Evolutionary conservation across 2,888 invertebrate genomes (phyloP), one percentile per base, ranked within the genome.

Genomic region (Idaea aversata): DNA sequence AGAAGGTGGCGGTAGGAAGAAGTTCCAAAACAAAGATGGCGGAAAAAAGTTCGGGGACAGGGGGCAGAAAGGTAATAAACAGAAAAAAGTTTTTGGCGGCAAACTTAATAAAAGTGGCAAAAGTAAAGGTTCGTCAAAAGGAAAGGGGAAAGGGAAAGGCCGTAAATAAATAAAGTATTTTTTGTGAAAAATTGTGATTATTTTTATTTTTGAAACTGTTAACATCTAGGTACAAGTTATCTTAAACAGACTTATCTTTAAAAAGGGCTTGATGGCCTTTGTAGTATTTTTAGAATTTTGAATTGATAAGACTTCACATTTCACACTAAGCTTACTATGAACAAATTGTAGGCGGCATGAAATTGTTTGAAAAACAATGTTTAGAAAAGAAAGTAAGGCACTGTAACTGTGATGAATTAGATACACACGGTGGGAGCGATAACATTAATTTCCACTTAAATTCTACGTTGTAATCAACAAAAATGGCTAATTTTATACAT

Each of bases 81-180:
- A 77, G 66, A 73, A 77, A 67, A 90, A 90, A 77, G 90, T 89
- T 0, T 87, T 89, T 68, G 90, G 90, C 4, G 87, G 90, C 0
- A 91, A 90, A 77, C 68, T 90, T n/a, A 90, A 88, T 65, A 86
- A 86, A 74, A 74, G 71, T 57, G 82, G 83, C 0, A 84, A 83
- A 74, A 73, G 73, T 25, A 75, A 73, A 62, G 76, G 75, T 65
- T 15, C 15, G 58, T 58, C 58, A 4, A 64, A 75, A 66, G 70
- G 74, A 6, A 84, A 83, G 71, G 79, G 82, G 34, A 86, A 85
- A 78, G 85, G 88, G 4, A 84, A 79, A 65, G 77, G 77, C 5
- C 80, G 77, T 67, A 84, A 81, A 69, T 84, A 73, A 75, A 75
- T 74, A 70, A 77, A 65, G 71, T 68, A 36, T 71, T 15, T 61